Percentiles rank a stretch among this genome's conserved stretches.
Conservation (phyloP, 2,797 vertebrate genomes). For the Moxostoma hubbsi region DNA sequence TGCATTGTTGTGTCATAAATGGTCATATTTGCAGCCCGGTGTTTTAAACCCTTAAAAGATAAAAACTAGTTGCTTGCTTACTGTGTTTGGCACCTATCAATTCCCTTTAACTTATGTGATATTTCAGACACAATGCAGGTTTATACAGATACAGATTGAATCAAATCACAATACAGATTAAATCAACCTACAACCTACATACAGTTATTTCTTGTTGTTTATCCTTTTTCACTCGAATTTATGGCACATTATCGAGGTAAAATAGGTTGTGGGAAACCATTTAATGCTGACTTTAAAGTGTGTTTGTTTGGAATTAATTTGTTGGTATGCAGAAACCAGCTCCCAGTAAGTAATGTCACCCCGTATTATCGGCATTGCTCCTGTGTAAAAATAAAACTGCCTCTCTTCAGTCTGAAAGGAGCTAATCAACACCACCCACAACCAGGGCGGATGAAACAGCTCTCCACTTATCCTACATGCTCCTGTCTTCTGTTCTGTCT, state of each 20-base stretch:
- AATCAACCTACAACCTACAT: not conserved
- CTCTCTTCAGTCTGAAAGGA: constrained; percentile 36
- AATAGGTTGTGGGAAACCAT: not conserved
- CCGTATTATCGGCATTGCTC: constrained; percentile 41
- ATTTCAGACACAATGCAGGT: not conserved
- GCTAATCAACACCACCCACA: constrained; percentile 37
- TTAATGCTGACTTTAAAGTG: not conserved
- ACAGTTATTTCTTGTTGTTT: not conserved
- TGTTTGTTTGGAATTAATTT: constrained; percentile 36
- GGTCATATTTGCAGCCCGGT: not conserved
- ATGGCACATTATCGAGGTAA: not conserved
- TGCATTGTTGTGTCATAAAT: constrained; percentile 4
- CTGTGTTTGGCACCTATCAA: not conserved
- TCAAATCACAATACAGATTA: not conserved
- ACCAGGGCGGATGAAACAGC: constrained; percentile 7
- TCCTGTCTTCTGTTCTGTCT: constrained; percentile 28
- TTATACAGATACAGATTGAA: too few relatives aligned
- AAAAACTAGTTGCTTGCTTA: constrained; percentile 4
- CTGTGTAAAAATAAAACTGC: constrained; percentile 55
- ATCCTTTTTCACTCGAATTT: not conserved
- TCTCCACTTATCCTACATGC: constrained; percentile 11
- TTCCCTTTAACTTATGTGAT: not conserved
- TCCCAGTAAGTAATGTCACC: constrained; percentile 50
- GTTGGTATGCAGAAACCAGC: constrained; percentile 42
- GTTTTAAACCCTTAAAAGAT: not conserved